These are phyloP conservation scores for Meliscaeva auricollis DNA, from an alignment of 2,888 invertebrate species.

Conservation along the genomic window DNA sequence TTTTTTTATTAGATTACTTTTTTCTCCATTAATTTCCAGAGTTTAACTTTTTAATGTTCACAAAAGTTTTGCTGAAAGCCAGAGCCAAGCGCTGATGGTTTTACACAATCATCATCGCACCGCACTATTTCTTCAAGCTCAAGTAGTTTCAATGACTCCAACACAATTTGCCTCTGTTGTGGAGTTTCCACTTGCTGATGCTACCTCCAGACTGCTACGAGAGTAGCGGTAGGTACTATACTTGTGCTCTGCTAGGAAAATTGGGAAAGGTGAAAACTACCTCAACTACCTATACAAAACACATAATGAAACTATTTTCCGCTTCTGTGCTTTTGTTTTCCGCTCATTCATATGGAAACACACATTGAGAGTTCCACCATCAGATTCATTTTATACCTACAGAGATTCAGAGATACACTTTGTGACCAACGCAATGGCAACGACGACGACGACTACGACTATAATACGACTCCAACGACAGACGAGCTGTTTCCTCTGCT, in stretches of 20 bases:
- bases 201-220: no score
- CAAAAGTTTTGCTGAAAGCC: constrained; percentile 4
- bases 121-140: constrained; percentile 47
- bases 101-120: constrained; percentile 23
- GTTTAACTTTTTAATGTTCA: constrained; percentile 70
- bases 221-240: no score
- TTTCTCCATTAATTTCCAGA: constrained; percentile 51
- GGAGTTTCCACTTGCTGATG: constrained; percentile 42
- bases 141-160: constrained; percentile 65
- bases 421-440: constrained; percentile 5
- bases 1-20: constrained; percentile 28
- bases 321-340: constrained; percentile 64
- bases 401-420: background rate
- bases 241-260: background rate
- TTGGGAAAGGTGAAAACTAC: constrained; percentile 66
- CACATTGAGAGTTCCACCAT: constrained; percentile 17
- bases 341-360: constrained; percentile 53
- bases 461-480: background rate
- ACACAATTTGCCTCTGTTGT: constrained; percentile 32
- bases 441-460: background rate
- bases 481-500: constrained; percentile 27
- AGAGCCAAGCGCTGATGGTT: constrained; percentile 9
- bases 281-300: constrained; percentile 19
- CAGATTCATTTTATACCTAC: background rate
- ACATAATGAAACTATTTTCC: constrained; percentile 67